These are phyloP conservation scores for Eospalax fontanierii DNA, from an alignment of 2,797 vertebrate species.

Conservation along the genomic window DNA sequence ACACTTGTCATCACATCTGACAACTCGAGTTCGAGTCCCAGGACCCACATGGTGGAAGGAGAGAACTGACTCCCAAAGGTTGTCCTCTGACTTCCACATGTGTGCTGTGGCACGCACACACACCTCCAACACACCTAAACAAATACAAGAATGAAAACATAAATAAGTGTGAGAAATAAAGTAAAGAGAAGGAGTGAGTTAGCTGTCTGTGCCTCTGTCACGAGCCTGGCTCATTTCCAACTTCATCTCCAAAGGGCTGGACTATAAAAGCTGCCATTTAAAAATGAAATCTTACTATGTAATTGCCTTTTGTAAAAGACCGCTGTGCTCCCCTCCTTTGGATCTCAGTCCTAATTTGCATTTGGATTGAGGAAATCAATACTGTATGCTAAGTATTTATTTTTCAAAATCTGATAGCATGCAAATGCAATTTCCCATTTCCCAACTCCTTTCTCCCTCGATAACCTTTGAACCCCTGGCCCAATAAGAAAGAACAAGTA, in stretches of 20 bases:
- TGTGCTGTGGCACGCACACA: not conserved
- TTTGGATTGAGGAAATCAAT: slow-evolving; percentile 50
- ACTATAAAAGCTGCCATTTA: slow-evolving; percentile 16
- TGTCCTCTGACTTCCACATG: not conserved
- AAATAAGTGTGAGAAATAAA: not conserved
- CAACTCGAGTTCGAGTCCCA: not conserved
- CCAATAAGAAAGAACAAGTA: not conserved
- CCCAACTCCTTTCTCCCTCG: not conserved
- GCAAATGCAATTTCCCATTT: slow-evolving; percentile 65
- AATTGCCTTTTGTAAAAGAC: slow-evolving; percentile 62
- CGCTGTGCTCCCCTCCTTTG: slow-evolving; percentile 30
- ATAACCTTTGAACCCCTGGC: not conserved
- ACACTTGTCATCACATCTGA: not conserved
- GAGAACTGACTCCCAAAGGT: not conserved
- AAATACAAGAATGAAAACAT: not conserved
- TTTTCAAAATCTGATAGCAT: slow-evolving; percentile 77
- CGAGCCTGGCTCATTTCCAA: slow-evolving; percentile 38
- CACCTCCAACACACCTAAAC: not conserved
- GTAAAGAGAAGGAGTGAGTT: not conserved
- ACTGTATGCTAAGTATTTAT: slow-evolving; percentile 44
- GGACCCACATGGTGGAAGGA: not conserved
- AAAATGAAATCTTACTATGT: slow-evolving; percentile 68
- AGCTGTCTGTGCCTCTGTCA: not conserved
- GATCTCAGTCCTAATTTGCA: slow-evolving; percentile 58
- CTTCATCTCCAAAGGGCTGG: slow-evolving; percentile 41